A percentile compares a stretch with the other conserved stretches of the same genome.
Conservation (phyloP, 1,140 invertebrate species). For the Dinoponera quadriceps region DNA sequence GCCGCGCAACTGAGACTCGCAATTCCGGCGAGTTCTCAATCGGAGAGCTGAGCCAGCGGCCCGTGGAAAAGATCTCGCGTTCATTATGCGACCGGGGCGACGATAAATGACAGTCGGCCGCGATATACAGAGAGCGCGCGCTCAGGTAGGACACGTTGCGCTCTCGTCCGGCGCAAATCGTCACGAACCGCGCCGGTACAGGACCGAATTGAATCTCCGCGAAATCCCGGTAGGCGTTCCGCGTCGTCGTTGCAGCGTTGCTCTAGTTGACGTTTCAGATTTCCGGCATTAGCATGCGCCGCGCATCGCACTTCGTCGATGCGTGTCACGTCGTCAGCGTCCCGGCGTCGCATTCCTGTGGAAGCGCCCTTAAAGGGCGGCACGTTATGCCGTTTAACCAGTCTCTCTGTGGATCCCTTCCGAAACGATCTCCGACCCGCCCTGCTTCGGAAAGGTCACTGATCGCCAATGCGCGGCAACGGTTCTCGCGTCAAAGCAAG, state of each 20-base stretch:
- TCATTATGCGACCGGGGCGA: background rate
- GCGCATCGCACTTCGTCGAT: conserved; percentile 72
- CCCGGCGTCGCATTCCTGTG: conserved; percentile 70
- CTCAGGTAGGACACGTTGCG: background rate
- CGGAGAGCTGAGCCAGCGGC: no score
- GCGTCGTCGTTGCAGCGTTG: conserved; percentile 63
- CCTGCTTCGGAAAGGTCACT: conserved; percentile 56
- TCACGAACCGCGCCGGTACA: conserved; percentile 61
- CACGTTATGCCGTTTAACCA: conserved; percentile 75
- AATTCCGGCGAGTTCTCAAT: no score
- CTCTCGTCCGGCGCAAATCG: conserved; percentile 66
- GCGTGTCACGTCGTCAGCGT: conserved; percentile 74
- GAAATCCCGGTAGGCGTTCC: conserved; percentile 74
- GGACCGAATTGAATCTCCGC: conserved; percentile 73
- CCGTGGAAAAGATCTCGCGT: background rate
- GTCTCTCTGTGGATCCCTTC: conserved; percentile 62
- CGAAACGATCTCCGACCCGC: conserved; percentile 45
- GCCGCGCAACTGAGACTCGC: no score
- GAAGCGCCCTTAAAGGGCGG: conserved; percentile 72
- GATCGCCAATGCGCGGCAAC: conserved; percentile 39
- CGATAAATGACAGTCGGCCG: conserved; percentile 16
- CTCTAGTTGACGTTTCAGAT: conserved; percentile 75
- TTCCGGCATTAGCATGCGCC: conserved; percentile 73
- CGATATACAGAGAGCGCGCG: background rate
- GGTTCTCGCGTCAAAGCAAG: conserved; percentile 2